Evolutionary conservation across 2,113 vertebrate genomes (phyloP).

Genomic region (Penelope pileata): DNA sequence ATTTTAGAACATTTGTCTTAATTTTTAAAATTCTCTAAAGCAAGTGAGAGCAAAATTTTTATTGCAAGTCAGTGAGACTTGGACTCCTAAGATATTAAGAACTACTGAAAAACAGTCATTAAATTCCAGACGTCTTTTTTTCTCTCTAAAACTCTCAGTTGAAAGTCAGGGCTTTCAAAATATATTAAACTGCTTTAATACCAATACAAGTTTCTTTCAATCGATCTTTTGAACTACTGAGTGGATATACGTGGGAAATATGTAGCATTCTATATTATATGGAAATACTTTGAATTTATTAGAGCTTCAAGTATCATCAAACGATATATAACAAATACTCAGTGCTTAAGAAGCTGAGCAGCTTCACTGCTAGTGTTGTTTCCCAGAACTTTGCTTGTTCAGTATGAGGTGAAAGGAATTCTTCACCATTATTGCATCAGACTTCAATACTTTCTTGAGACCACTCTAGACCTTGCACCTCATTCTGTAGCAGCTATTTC

Average conservation of each 20-base stretch:
- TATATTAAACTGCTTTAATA: background rate
- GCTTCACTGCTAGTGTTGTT: background rate
- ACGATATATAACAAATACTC: background rate
- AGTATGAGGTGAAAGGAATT: background rate
- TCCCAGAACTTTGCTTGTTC: background rate
- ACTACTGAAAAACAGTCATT: background rate
- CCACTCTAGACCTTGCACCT: background rate
- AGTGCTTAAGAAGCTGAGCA: background rate
- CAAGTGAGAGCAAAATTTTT: background rate
- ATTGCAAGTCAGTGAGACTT: background rate
- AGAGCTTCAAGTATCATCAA: background rate
- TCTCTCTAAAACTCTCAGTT: background rate
- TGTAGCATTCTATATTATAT: background rate
- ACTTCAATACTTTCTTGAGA: background rate
- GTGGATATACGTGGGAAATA: background rate
- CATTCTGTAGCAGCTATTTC: background rate
- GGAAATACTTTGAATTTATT: background rate
- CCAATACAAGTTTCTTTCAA: background rate
- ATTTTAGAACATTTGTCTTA: background rate
- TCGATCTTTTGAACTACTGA: background rate
- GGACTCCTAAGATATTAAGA: background rate
- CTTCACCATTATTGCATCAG: background rate
- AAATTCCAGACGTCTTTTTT: background rate
- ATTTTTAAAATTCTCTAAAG: background rate
- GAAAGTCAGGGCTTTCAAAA: fast-evolving